A percentile compares a stretch with the other conserved stretches of the same genome.
Conservation (phyloP, 2,113 vertebrate species). For the Potamarius usumacintae region DNA sequence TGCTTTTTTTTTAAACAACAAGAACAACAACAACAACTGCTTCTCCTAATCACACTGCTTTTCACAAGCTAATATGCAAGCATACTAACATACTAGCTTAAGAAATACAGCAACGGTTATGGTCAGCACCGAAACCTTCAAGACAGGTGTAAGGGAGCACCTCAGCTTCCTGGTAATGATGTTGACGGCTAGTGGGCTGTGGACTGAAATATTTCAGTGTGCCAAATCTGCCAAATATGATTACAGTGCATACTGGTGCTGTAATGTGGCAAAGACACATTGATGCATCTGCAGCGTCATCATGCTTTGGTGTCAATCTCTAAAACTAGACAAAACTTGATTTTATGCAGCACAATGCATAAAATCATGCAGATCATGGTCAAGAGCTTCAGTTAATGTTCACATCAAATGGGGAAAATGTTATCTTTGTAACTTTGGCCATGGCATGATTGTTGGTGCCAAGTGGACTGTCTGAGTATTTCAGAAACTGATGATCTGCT, state of each 20-base stretch:
- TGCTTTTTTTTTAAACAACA: not conserved
- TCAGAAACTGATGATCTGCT: too few species aligned
- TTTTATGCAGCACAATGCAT: too few species aligned
- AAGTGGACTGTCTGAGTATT: too few species aligned
- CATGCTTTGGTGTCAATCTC: not conserved
- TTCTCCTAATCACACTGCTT: not conserved
- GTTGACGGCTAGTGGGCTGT: not conserved
- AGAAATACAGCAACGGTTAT: not conserved
- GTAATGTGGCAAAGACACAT: not conserved
- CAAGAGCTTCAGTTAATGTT: too few species aligned
- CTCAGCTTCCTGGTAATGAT: not conserved
- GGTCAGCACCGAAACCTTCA: not conserved
- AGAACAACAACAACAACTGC: not conserved
- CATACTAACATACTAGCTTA: not conserved
- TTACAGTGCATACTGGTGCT: not conserved
- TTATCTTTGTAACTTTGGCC: too few species aligned
- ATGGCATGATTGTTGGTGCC: too few species aligned
- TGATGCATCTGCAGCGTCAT: not conserved
- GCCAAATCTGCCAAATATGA: not conserved
- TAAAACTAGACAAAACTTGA: too few species aligned
- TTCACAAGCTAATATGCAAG: not conserved
- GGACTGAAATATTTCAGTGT: not conserved
- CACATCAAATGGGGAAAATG: too few species aligned
- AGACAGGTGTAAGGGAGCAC: not conserved
- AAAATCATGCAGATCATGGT: too few species aligned